Percentiles rank a stretch among this genome's conserved stretches.
Conservation (phyloP, 2,113 vertebrate species). For the Perca schrenkii region DNA sequence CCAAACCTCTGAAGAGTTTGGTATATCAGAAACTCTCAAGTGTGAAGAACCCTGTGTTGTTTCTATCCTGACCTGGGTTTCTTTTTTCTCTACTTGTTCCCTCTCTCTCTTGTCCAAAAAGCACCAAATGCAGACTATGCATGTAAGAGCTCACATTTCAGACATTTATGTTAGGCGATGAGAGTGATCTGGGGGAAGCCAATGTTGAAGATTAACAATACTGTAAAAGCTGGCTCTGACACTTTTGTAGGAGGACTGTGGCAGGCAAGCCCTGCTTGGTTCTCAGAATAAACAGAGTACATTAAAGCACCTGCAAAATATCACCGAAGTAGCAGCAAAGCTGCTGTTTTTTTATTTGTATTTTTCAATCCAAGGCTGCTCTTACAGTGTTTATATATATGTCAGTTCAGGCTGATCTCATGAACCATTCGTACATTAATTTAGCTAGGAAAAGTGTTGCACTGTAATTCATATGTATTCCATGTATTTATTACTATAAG, state of each 20-base stretch:
- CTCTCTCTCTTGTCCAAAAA: constrained; percentile 1
- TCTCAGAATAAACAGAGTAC: not conserved
- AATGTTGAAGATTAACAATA: not conserved
- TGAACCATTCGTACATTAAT: too few species aligned
- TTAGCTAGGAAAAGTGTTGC: too few species aligned
- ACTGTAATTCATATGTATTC: too few species aligned
- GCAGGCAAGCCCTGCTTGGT: not conserved
- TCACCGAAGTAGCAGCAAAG: not conserved
- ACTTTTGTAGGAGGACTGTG: not conserved
- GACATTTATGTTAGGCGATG: not conserved
- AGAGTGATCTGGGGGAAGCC: not conserved
- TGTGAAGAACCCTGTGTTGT: constrained; percentile 47
- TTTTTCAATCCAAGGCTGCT: not conserved
- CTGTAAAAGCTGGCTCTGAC: not conserved
- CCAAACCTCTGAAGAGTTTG: constrained; percentile 73
- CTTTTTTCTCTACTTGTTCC: constrained; percentile 2
- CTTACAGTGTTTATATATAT: not conserved
- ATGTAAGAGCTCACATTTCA: constrained; percentile 1
- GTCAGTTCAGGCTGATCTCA: not conserved
- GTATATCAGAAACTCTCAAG: constrained; percentile 68
- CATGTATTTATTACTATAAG: too few species aligned
- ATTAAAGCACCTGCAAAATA: not conserved
- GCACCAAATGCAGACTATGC: not conserved
- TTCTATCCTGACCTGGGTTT: constrained; percentile 41
- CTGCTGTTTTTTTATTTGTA: not conserved